phyloP scores from a whole-genome alignment of 1,140 invertebrate genomes.

The Tetragnatha versicolor region DNA sequence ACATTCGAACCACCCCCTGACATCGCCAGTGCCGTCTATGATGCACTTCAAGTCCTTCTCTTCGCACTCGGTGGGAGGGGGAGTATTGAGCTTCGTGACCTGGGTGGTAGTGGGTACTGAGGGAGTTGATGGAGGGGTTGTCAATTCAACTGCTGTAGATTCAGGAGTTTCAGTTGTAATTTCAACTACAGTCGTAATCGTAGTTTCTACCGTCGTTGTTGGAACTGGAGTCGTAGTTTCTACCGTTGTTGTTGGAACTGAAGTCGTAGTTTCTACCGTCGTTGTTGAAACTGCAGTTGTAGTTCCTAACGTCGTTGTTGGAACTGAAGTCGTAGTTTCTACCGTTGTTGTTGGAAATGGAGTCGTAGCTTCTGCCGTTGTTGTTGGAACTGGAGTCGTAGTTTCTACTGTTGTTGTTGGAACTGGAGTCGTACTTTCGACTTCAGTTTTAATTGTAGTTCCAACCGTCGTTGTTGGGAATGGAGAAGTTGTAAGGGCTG shows the following conservation, averaged over 20 bases:
- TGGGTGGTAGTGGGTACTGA: not conserved
- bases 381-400: not conserved
- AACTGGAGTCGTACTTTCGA: not conserved
- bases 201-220: not conserved
- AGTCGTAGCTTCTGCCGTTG: not conserved
- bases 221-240: too few species aligned
- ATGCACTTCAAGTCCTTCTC: constrained; percentile 46
- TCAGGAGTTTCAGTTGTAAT: not conserved
- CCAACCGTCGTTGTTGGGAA: not conserved
- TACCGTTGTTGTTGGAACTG: not conserved
- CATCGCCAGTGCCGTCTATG: constrained; percentile 24
- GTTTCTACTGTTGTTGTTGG: not conserved
- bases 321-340: not conserved
- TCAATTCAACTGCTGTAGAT: too few species aligned
- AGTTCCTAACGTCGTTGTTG: not conserved
- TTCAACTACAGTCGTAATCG: not conserved
- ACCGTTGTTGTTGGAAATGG: not conserved
- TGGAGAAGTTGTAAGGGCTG: not conserved
- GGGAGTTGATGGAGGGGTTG: too few species aligned
- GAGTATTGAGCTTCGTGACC: constrained; percentile 21
- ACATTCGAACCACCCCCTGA: constrained; percentile 24
- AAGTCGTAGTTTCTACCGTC: not conserved
- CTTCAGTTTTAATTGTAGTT: not conserved
- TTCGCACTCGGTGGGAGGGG: constrained; percentile 33
- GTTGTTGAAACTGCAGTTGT: constrained; percentile 1